A percentile compares a stretch with the other conserved stretches of the same genome.
phyloP scores from a whole-genome alignment of 2,113 vertebrate species.

The Himantopus leucocephalus region DNA sequence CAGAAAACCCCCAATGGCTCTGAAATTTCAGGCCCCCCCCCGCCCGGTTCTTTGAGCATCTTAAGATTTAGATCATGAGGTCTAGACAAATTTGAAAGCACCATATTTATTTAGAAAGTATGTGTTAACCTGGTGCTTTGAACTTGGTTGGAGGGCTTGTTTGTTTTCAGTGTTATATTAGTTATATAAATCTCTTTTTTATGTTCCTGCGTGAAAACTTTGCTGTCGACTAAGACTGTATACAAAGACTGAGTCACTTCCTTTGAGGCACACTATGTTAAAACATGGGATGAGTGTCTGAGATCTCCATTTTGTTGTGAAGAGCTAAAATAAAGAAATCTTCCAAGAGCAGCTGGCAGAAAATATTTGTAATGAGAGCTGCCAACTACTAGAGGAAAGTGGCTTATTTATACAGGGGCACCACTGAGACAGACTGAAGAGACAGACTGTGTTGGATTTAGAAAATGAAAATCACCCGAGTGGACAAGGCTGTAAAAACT shows the following conservation, averaged over 20 bases:
- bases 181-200: constrained; percentile 62
- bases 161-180: constrained; percentile 64
- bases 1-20: not conserved
- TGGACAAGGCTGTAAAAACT: constrained; percentile 54
- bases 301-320: constrained; percentile 57
- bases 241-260: constrained; percentile 53
- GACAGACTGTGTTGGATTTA: constrained; percentile 16
- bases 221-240: not conserved
- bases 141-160: constrained; percentile 64
- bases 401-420: constrained; percentile 59
- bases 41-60: not conserved
- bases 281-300: constrained; percentile 40
- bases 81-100: constrained; percentile 35
- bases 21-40: not conserved
- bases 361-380: constrained; percentile 59
- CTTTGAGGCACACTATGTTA: constrained; percentile 45
- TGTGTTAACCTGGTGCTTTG: constrained; percentile 53
- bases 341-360: constrained; percentile 63
- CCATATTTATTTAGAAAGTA: constrained; percentile 53
- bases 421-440: constrained; percentile 54
- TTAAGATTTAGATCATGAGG: constrained; percentile 9
- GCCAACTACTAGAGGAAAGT: constrained; percentile 55
- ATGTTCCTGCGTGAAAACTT: constrained; percentile 44
- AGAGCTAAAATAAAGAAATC: constrained; percentile 65
- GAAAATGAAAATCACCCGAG: constrained; percentile 47